Conservation (phyloP, 2,888 invertebrate genomes). For the Drosophila neotestacea region DNA sequence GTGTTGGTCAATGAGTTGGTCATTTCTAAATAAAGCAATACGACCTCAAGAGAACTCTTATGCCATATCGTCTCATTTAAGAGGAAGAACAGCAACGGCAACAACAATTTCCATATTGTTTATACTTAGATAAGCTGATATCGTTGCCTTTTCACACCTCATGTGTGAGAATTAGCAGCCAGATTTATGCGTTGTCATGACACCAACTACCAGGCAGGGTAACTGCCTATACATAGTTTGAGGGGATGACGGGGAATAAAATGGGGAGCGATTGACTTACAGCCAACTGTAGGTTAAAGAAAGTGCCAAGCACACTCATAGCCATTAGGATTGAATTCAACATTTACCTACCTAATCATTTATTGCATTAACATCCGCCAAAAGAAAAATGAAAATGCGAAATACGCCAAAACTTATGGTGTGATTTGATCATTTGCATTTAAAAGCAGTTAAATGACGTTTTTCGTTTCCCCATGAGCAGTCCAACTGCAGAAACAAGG, state of each 20-base stretch:
- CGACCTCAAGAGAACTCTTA: slow-evolving; percentile 3
- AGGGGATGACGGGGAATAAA: background rate
- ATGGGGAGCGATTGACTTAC: background rate
- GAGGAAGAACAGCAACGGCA: slow-evolving; percentile 1
- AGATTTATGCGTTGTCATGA: slow-evolving; percentile 39
- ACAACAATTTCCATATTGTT: slow-evolving; percentile 1
- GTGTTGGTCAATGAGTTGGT: slow-evolving; percentile 1
- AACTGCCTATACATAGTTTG: too few species aligned
- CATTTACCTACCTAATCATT: slow-evolving; percentile 10
- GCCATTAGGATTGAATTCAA: background rate
- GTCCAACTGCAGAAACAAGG: background rate
- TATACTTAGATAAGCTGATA: slow-evolving; percentile 24
- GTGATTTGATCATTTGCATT: slow-evolving; percentile 4
- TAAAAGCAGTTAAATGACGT: background rate
- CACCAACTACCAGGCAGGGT: background rate
- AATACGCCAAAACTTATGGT: background rate
- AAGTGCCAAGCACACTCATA: slow-evolving; percentile 1
- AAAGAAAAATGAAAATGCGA: background rate
- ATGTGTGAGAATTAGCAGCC: slow-evolving; percentile 65
- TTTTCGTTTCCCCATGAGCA: background rate
- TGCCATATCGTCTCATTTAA: slow-evolving; percentile 7
- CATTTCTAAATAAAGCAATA: slow-evolving; percentile 37
- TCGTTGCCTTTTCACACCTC: slow-evolving; percentile 45
- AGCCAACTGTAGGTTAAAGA: slow-evolving; percentile 5
- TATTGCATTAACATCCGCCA: slow-evolving; percentile 3